Evolutionary conservation across 2,797 vertebrate species (phyloP), one percentile per base, ranked within the genome.

Genomic region (Oryzias sinensis): DNA sequence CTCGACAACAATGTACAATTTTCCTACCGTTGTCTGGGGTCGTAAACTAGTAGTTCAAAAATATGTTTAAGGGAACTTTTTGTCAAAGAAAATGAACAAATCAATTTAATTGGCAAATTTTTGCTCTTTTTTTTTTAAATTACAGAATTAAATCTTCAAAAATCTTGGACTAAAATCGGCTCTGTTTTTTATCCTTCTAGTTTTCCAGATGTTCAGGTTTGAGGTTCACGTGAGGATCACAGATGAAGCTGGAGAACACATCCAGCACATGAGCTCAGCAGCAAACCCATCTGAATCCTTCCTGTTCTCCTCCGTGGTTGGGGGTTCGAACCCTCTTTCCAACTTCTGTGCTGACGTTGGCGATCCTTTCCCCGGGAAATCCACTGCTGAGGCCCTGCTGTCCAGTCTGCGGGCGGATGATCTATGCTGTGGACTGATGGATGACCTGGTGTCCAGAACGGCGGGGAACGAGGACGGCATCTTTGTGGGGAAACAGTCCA

Each of bases 151-250:
- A 2, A 9, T 14, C 17, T 29, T 25, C 15, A 16, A 16, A 22
- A n/a, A 33, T 55, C 20, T 16, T 16, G 6, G 20, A 1, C 4
- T 11, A 4, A 16, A 27, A 16, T 43, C 42, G 17, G 6, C 42
- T 43, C 15, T 43, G 3, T 5, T 8, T 43, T 46, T 45, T 48
- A 2, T 24, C 65, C 55, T 15, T 24, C 65, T 42, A 93, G 92
- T 92, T 81, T 92, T 93, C 69, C 93, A 93, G 87, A 89, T 93
- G 91, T 92, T 93, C 79, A 70, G 92, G 33, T 87, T 93, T 43
- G 93, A 93, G 67, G 88, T 93, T 16, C 92, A 93, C 14, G 62
- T 93, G 48, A 83, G 91, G 57, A 92, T 93, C 72, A 91, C 91
- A 0, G 91, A 93, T 13, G 91, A 93, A 68, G 79, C 85, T 0